Evolutionary conservation across 2,113 vertebrate genomes (phyloP).

Genomic region (Shinisaurus crocodilurus): DNA sequence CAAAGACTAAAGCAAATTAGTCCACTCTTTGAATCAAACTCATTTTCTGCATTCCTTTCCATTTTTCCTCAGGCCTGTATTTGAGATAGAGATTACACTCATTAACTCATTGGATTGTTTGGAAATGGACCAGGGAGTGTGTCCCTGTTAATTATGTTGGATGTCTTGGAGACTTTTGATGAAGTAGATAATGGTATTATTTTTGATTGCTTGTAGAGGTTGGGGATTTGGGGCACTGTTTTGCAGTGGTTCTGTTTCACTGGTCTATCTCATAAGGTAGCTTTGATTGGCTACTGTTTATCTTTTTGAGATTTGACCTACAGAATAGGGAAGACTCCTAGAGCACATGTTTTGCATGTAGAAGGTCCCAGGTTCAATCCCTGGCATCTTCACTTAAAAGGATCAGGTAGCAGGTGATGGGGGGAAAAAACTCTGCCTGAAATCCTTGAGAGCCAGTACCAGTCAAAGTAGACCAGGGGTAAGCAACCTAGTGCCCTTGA

Average conservation of each 20-base stretch:
- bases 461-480: not conserved
- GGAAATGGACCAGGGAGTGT: not conserved
- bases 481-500: no score
- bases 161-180: not conserved
- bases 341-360: not conserved
- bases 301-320: not conserved
- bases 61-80: not conserved
- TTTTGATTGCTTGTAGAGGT: not conserved
- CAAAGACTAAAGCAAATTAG: not conserved
- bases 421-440: not conserved
- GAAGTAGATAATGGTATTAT: not conserved
- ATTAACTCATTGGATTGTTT: not conserved
- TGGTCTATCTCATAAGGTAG: not conserved
- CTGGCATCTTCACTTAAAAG: not conserved
- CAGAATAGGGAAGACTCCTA: not conserved
- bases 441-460: not conserved
- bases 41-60: not conserved
- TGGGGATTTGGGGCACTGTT: not conserved
- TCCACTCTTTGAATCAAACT: not conserved
- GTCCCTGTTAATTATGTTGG: not conserved
- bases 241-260: not conserved
- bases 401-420: not conserved
- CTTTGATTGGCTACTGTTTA: not conserved
- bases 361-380: not conserved
- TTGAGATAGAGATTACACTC: not conserved